These are phyloP conservation scores for Homarus americanus DNA, from an alignment of 1,140 invertebrate species.

Conservation along the genomic window DNA sequence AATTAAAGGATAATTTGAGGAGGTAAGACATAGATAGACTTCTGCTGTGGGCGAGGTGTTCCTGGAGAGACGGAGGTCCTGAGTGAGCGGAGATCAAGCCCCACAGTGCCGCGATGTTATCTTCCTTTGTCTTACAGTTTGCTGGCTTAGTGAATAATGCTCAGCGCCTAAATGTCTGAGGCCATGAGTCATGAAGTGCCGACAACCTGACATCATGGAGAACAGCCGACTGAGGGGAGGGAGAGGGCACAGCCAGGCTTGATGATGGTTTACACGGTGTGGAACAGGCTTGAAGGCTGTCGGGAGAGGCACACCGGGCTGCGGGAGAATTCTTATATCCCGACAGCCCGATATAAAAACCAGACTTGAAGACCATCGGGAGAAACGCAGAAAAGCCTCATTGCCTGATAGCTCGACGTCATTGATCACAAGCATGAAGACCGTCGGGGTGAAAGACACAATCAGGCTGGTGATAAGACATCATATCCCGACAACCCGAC, in stretches of 20 bases:
- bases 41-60: not conserved
- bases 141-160: constrained; percentile 52
- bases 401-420: no score
- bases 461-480: no score
- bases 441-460: no score
- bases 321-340: no score
- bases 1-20: not conserved
- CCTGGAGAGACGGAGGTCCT: not conserved
- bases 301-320: no score
- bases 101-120: constrained; percentile 12
- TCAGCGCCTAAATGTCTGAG: constrained; percentile 7
- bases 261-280: no score
- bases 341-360: no score
- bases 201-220: not conserved
- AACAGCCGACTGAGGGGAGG: not conserved
- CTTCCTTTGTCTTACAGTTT: constrained; percentile 45
- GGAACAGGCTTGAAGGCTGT: no score
- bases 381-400: no score
- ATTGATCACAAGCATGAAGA: no score
- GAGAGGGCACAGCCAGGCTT: not conserved
- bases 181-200: not conserved
- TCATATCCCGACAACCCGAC: no score
- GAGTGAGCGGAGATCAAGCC: not conserved
- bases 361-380: no score
- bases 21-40: not conserved